Percentiles rank a stretch among this genome's conserved stretches.
Evolutionary conservation across 2,888 invertebrate genomes (phyloP).

Genomic region (Hirtodrosophila histrioides): DNA sequence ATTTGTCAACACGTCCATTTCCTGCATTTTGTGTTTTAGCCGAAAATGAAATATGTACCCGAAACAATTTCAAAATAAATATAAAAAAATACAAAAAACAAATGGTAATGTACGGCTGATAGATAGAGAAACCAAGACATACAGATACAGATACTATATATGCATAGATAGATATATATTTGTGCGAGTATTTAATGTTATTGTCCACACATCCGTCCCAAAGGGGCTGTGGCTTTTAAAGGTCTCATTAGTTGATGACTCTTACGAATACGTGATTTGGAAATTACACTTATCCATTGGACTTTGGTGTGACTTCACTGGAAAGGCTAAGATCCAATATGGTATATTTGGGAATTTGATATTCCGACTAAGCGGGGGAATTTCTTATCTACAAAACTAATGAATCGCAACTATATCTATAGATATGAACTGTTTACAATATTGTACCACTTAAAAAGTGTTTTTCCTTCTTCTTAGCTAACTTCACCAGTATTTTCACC

Average conservation of each 20-base stretch:
- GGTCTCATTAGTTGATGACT: slow-evolving; percentile 69
- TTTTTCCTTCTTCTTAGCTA: too few relatives aligned
- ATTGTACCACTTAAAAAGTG: too few relatives aligned
- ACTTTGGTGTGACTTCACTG: slow-evolving; percentile 51
- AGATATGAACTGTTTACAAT: too few relatives aligned
- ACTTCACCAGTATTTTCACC: too few relatives aligned
- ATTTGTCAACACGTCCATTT: slow-evolving; percentile 78
- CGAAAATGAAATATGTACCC: slow-evolving; percentile 69
- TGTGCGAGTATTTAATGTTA: slow-evolving; percentile 40
- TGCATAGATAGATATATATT: slow-evolving; percentile 13
- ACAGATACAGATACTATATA: slow-evolving; percentile 15
- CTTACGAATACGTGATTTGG: slow-evolving; percentile 55
- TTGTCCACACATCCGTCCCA: slow-evolving; percentile 51
- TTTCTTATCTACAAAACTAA: slow-evolving; percentile 2
- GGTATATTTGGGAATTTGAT: slow-evolving; percentile 44
- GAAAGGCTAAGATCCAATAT: slow-evolving; percentile 32
- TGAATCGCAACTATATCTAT: background rate
- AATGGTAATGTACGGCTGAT: slow-evolving; percentile 26
- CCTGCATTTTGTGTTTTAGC: slow-evolving; percentile 77
- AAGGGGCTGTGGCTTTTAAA: slow-evolving; percentile 45
- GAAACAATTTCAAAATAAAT: slow-evolving; percentile 75
- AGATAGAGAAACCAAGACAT: slow-evolving; percentile 15
- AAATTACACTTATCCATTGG: slow-evolving; percentile 56
- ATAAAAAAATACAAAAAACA: slow-evolving; percentile 22
- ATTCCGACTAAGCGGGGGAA: slow-evolving; percentile 42